These are phyloP conservation scores for Cyanoderma ruficeps DNA, from an alignment of 2,113 vertebrate species.

Conservation along the genomic window DNA sequence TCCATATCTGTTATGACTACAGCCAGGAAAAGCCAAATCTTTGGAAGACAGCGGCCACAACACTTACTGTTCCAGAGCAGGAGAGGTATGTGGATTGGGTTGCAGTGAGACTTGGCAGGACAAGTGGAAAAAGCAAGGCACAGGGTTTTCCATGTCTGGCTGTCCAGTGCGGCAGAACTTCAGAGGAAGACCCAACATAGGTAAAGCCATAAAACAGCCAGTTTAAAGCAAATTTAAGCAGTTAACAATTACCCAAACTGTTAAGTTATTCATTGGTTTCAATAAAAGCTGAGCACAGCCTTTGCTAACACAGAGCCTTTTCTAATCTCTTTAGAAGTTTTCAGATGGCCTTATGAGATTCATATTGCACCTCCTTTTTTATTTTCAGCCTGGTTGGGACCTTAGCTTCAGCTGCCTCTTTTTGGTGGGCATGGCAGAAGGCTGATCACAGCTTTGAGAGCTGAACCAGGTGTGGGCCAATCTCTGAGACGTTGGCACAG, in stretches of 20 bases:
- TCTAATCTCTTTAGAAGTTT: background rate
- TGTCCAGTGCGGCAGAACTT: fast-evolving
- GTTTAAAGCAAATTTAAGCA: background rate
- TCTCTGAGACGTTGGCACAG: slow-evolving; percentile 2
- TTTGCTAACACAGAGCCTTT: background rate
- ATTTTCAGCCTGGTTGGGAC: background rate
- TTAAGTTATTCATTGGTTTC: background rate
- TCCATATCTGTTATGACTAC: background rate
- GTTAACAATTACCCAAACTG: background rate
- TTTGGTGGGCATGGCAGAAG: background rate
- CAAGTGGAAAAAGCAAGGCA: background rate
- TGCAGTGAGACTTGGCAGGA: background rate
- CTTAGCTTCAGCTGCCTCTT: background rate
- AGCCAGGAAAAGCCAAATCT: background rate
- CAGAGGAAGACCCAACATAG: background rate
- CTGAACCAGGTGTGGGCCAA: slow-evolving; percentile 36
- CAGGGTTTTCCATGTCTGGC: background rate
- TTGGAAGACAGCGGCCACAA: background rate
- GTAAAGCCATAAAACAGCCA: background rate
- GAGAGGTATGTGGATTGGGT: background rate
- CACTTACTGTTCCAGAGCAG: background rate
- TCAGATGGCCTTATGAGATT: background rate
- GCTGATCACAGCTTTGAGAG: slow-evolving; percentile 32
- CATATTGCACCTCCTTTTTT: background rate
- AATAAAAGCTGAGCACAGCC: background rate